Conservation (phyloP, 2,888 invertebrate species). For the Congeria kusceri region DNA sequence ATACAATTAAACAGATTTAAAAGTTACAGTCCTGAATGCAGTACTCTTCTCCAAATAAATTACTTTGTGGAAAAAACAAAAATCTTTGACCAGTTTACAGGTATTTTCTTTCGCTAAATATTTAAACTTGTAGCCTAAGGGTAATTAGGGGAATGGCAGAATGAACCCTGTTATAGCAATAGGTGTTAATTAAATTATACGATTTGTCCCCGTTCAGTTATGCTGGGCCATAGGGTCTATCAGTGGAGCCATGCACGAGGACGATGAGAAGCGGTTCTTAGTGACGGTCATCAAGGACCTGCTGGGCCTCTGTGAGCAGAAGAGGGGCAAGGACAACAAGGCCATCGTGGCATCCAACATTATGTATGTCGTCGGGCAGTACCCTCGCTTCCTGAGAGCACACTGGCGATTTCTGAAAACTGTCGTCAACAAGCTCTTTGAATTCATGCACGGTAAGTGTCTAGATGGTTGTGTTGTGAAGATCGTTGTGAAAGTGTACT, state of each 20-base stretch:
- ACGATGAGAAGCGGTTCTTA: slow-evolving; percentile 99
- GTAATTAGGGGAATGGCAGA: too few relatives aligned
- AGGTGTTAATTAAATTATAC: too few relatives aligned
- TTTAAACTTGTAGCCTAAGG: too few relatives aligned
- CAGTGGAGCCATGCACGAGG: slow-evolving; percentile 99
- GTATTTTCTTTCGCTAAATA: too few relatives aligned
- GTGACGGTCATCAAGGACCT: slow-evolving; percentile 98
- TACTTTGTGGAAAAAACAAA: too few relatives aligned
- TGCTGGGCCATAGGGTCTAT: slow-evolving; percentile 99
- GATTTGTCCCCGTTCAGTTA: slow-evolving; percentile 86
- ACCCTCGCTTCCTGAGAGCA: slow-evolving; percentile 98
- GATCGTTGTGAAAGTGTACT: too few relatives aligned
- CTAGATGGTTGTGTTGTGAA: not conserved
- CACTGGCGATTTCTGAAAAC: slow-evolving; percentile 99
- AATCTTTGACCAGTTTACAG: too few relatives aligned
- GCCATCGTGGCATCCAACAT: slow-evolving; percentile 99
- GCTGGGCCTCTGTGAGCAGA: slow-evolving; percentile 96
- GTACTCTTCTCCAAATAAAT: too few relatives aligned
- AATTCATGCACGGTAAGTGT: slow-evolving; percentile 96
- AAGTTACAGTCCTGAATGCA: too few relatives aligned
- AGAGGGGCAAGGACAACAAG: slow-evolving; percentile 99
- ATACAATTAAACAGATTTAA: too few relatives aligned
- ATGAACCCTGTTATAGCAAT: too few relatives aligned
- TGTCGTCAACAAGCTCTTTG: slow-evolving; percentile 99
- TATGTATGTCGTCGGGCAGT: slow-evolving; percentile 99